These are phyloP conservation scores for Microtus montanus DNA, from an alignment of 2,113 vertebrate genomes.

Conservation along the genomic window DNA sequence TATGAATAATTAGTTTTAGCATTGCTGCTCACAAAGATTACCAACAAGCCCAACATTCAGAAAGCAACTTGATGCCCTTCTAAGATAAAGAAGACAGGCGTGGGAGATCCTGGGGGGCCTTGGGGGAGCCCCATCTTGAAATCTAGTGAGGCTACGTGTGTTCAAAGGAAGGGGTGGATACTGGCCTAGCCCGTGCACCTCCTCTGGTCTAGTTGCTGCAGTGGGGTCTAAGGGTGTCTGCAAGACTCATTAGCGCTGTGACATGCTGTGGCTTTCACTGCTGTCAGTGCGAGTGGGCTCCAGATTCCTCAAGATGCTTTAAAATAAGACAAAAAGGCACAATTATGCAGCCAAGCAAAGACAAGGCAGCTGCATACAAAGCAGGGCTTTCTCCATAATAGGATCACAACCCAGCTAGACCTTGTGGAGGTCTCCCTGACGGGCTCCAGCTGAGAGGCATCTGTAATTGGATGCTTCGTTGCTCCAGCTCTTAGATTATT, in stretches of 20 bases:
- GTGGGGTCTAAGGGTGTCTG: background rate
- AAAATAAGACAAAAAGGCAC: conserved; percentile 65
- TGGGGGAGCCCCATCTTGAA: conserved; percentile 22
- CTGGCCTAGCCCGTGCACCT: background rate
- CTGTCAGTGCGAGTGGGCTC: conserved; percentile 34
- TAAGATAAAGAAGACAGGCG: conserved; percentile 47
- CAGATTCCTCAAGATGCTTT: conserved; percentile 69
- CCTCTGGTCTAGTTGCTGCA: background rate
- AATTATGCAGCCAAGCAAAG: conserved; percentile 50
- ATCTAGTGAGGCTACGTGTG: background rate
- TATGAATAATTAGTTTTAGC: conserved; percentile 71
- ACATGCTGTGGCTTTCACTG: background rate
- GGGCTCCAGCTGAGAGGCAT: conserved; percentile 51
- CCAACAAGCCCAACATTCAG: conserved; percentile 49
- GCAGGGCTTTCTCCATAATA: conserved; percentile 60
- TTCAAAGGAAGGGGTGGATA: conserved; percentile 7
- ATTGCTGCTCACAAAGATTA: conserved; percentile 59
- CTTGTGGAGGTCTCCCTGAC: conserved; percentile 8
- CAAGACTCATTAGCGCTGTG: conserved; percentile 32
- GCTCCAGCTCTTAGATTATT: conserved; percentile 55
- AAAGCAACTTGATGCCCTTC: conserved; percentile 30
- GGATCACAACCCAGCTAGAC: conserved; percentile 69
- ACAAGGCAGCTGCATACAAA: conserved; percentile 71
- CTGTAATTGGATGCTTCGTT: conserved; percentile 67
- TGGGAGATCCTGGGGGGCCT: background rate